A percentile compares a stretch with the other conserved stretches of the same genome.
Conservation (phyloP, 2,888 invertebrate genomes). For the Saturnia japonica region DNA sequence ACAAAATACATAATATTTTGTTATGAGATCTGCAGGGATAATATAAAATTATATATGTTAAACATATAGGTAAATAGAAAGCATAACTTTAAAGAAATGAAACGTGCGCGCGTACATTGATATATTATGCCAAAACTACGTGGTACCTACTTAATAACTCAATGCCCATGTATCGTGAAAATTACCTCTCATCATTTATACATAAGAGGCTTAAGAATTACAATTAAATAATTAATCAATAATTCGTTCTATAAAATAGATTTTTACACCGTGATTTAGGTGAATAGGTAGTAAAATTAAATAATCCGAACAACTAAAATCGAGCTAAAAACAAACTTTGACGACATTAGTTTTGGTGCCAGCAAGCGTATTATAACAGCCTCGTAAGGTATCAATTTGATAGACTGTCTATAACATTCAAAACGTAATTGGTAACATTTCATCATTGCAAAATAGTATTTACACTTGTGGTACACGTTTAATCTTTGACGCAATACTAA, state of each 20-base stretch:
- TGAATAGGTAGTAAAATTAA: background rate
- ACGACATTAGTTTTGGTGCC: constrained; percentile 12
- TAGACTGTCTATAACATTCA: constrained; percentile 34
- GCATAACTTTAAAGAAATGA: too few species aligned
- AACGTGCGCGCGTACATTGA: too few species aligned
- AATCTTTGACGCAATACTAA: constrained; percentile 44
- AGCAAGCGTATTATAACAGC: constrained; percentile 23
- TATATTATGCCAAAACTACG: too few species aligned
- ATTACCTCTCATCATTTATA: too few species aligned
- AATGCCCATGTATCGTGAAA: too few species aligned
- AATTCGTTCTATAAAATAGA: background rate
- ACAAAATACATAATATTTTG: too few species aligned
- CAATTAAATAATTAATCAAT: too few species aligned
- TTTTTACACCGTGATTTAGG: background rate
- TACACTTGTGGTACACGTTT: constrained; percentile 33
- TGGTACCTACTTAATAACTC: too few species aligned
- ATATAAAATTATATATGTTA: too few species aligned
- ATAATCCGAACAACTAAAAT: constrained; percentile 13
- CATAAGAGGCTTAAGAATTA: too few species aligned
- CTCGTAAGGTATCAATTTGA: constrained; percentile 45
- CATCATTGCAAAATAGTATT: constrained; percentile 41
- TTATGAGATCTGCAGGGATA: too few species aligned
- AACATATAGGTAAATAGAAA: too few species aligned
- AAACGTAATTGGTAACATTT: constrained; percentile 39
- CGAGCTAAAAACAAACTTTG: constrained; percentile 14